Base-by-base conservation (phyloP, 2,113 vertebrate species). In the Tauraco erythrolophus region DNA sequence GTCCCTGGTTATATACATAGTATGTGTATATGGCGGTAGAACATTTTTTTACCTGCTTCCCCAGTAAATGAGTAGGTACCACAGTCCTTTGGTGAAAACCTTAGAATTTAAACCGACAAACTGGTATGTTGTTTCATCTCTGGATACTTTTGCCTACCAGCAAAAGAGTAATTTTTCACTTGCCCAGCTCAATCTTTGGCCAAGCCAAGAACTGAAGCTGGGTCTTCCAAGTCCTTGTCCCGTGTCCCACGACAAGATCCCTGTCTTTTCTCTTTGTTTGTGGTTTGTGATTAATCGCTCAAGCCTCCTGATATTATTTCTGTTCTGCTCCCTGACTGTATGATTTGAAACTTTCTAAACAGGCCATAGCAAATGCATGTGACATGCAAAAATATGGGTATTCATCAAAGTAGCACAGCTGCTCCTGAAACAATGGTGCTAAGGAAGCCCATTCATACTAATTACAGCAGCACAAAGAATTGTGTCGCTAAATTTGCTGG, bases 391-490 rank as follows among this genome's bases (percentile, higher is more conserved):
- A 97, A 95, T 93, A 94, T 56, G 94, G 54, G 86, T 91, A 96
- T 97, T 97, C 94, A 95, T 97, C 97, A 95, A 89, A 91, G 92
- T 22, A 95, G 92, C 91, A 87, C 96, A 96, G 97, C 94, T 97
- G 94, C 91, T 96, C 50, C 91, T 41, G 77, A 79, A 96, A 97
- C 95, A 97, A 95, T 96, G 92, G 70, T 84, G 77, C 92, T 95
- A 69, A 95, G 91, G 93, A 94, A 96, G 66, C 89, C 91, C 91
- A 96, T 95, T 97, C 94, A 95, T 96, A 95, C 90, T 92, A 93
- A 95, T 96, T 97, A 96, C 88, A 96, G 95, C 85, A 71, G 82
- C 85, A 94, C 94, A 95, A 97, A 96, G 95, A 95, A 95, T 88
- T 74, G 92, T 94, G 92, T 95, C 22, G 53, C 85, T 93, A 88